Evolutionary conservation across 2,797 vertebrate species (phyloP).

Genomic region (Vireo griseus): DNA sequence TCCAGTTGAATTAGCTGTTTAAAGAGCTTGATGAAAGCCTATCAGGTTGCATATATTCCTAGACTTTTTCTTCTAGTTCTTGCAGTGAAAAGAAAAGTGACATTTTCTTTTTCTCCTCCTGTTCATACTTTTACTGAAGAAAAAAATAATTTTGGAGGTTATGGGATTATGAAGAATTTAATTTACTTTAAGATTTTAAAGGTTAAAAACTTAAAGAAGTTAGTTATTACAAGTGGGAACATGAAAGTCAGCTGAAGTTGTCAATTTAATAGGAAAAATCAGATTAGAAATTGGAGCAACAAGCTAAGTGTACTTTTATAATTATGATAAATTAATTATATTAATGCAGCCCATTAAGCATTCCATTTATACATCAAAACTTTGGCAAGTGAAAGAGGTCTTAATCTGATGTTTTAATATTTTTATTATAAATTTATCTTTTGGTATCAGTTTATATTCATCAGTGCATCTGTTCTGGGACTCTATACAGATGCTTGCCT

Average conservation of each 20-base stretch:
- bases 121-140: neutral
- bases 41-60: neutral
- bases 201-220: neutral
- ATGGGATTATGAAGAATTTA: neutral
- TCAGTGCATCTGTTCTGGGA: neutral
- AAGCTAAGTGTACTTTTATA: slow-evolving; percentile 6
- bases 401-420: slow-evolving; percentile 13
- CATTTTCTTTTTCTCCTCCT: neutral
- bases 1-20: slow-evolving; percentile 35
- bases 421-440: neutral
- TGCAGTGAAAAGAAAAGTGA: neutral
- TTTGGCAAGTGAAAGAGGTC: neutral
- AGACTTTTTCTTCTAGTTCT: neutral
- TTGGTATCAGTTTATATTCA: slow-evolving; percentile 11
- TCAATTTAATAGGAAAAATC: neutral
- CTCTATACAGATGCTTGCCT: slow-evolving; percentile 21
- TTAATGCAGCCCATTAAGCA: neutral
- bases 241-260: neutral
- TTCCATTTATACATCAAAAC: slow-evolving; percentile 18
- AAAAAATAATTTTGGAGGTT: neutral
- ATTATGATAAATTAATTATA: slow-evolving; percentile 23
- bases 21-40: neutral
- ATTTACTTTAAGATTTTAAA: neutral
- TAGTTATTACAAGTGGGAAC: neutral
- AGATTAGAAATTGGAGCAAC: neutral